Evolutionary conservation across 2,888 invertebrate species (phyloP), one percentile per base, ranked within the genome.

Genomic region (Lycia hirtaria): DNA sequence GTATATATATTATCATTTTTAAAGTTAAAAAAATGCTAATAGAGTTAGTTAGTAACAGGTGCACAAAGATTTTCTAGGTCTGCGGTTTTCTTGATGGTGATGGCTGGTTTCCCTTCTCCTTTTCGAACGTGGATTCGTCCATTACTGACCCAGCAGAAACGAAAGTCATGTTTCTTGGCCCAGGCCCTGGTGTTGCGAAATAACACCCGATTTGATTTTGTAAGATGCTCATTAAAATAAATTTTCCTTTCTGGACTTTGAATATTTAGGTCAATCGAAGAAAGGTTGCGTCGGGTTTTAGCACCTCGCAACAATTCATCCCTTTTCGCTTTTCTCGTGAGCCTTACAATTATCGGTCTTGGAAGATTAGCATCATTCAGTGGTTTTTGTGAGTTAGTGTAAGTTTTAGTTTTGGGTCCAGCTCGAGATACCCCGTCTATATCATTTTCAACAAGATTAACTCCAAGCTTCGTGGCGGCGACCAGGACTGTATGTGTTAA

Each of bases 161-260:
- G 41, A 41, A 41, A 41, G n/a, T 41, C 26, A 41, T 41, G 24
- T 3, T 26, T 24, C 7, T 41, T 5, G 6, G 41, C 24, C 5
- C 41, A 26, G 3, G 1, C 1, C 9, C 41, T 24, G 1, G 40
- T 24, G 6, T 40, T 24, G 22, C 12, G 22, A 7, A 22, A 40
- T 4, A 40, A 14, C 4, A 19, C 15, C 9, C 41, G 41, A 26
- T 41, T 41, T 9, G 26, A 6, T 7, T 41, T 41, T 4, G 41
- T 41, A 4, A 41, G 15, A 15, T 26, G 12, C 20, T 41, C 41
- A 6, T 41, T 41, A 1, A 41, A 15, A 10, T 26, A 41, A 3
- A 41, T 24, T 10, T 41, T 24, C 7, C 26, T 12, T 1, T 14
- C 24, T 7, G 41, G 14, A 5, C 26, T 15, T 6, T 26, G 41